Base-by-base conservation (phyloP, 2,888 invertebrate species). In the Cryptocheilus praepositus region DNA sequence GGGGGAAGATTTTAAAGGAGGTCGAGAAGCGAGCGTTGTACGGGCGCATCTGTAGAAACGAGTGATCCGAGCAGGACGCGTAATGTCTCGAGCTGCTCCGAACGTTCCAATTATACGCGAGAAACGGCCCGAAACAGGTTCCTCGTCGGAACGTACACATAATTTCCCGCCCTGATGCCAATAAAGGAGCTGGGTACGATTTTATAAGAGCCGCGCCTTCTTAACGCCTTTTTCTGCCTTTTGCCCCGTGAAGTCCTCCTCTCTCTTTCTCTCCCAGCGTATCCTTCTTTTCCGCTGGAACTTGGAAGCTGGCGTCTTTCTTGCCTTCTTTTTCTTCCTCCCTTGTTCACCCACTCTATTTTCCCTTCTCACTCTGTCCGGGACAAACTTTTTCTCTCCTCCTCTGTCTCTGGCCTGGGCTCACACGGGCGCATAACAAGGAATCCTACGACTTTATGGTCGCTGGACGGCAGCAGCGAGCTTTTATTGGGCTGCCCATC, bases 71-170 rank as follows among this genome's bases (percentile, higher is more conserved):
- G 70, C 67, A 56, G 51, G 62, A 53, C 79, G 64, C 71, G 78
- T 67, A 68, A 60, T 74, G 77, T 74, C 72, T 74, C 59, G 54
- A 67, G 67, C 62, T 65, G 70, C 64, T 73, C 73, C 77, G 80
- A 80, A 83, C 83, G 85, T 85, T 85, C 85, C 86, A 86, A 87
- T 86, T 87, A 86, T 85, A 85, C 76, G 79, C 73, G 81, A 85
- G 85, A 83, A 83, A 84, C 80, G 81, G 74, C 70, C 76, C 79
- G 82, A 84, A 87, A 86, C 86, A 83, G 86, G 86, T 86, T 86
- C 81, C 79, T 74, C 75, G 70, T 49, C 76, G 86, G 85, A 86
- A 86, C 86, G 86, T 83, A 83, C 84, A 83, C 83, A 85, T 86
- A 84, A 86, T 87, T 86, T 87, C 80, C 84, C 84, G 80, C 80